phyloP scores from a whole-genome alignment of 2,888 invertebrate species.

The Ormyrus thymus region DNA sequence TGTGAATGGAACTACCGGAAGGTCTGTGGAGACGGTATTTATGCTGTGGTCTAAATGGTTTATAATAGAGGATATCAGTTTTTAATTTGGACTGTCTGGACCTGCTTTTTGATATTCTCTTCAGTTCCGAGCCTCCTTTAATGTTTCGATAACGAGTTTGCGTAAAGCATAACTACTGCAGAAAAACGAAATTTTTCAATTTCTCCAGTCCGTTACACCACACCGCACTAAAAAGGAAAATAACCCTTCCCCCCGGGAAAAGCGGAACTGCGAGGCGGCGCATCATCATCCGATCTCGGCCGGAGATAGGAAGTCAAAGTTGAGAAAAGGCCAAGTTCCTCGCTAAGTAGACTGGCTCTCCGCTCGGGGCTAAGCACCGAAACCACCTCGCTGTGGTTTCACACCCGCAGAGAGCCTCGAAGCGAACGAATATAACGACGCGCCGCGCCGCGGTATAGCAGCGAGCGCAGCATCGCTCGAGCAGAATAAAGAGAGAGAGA shows the following conservation, averaged over 20 bases:
- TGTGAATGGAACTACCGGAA: neutral
- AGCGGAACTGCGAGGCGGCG: too few species aligned
- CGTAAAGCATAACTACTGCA: too few species aligned
- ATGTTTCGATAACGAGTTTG: too few species aligned
- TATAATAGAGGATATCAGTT: neutral
- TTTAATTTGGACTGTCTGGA: neutral
- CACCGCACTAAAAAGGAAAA: too few species aligned
- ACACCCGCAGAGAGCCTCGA: constrained; percentile 70
- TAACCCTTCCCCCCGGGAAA: too few species aligned
- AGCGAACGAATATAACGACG: neutral
- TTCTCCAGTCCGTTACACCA: too few species aligned
- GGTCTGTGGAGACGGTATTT: neutral
- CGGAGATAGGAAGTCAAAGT: neutral
- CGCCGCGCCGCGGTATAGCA: too few species aligned
- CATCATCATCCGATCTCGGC: too few species aligned
- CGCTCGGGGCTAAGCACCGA: constrained; percentile 70
- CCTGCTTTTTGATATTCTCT: neutral
- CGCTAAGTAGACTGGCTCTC: constrained; percentile 31
- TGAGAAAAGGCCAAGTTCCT: constrained; percentile 7
- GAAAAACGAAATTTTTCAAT: too few species aligned
- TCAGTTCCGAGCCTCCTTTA: neutral
- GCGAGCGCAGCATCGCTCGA: too few species aligned
- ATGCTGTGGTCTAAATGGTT: constrained; percentile 13
- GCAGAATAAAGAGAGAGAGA: neutral
- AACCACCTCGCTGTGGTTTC: constrained; percentile 75